A percentile compares a stretch with the other conserved stretches of the same genome.
phyloP scores from a whole-genome alignment of 2,888 invertebrate genomes.

The Ceraclea dissimilis region DNA sequence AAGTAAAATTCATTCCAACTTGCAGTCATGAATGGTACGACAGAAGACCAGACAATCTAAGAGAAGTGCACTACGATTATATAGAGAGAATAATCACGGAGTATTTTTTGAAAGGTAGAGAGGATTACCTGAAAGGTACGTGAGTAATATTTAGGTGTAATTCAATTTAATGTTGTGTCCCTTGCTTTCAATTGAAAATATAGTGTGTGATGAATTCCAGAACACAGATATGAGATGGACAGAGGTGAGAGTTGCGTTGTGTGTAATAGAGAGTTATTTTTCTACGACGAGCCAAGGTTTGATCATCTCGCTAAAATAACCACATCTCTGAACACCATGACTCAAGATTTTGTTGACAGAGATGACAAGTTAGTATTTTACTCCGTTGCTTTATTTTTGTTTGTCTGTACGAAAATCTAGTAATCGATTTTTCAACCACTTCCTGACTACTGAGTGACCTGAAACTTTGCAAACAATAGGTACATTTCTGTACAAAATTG shows the following conservation, averaged over 20 bases:
- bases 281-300: conserved; percentile 52
- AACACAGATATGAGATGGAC: conserved; percentile 38
- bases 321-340: conserved; percentile 45
- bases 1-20: too few relatives aligned
- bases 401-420: too few relatives aligned
- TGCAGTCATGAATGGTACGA: conserved; percentile 54
- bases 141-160: not conserved
- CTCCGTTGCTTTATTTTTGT: not conserved
- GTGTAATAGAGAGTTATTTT: conserved; percentile 36
- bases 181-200: too few relatives aligned
- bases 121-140: conserved; percentile 61
- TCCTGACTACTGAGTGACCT: too few relatives aligned
- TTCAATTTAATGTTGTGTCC: too few relatives aligned
- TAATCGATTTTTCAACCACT: too few relatives aligned
- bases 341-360: conserved; percentile 51
- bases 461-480: too few relatives aligned
- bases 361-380: conserved; percentile 40
- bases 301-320: conserved; percentile 61
- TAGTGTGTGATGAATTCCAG: conserved; percentile 24
- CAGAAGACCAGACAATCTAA: conserved; percentile 59
- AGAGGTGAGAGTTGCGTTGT: conserved; percentile 36
- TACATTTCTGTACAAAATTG: too few relatives aligned
- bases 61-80: conserved; percentile 47
- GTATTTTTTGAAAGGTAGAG: conserved; percentile 56
- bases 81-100: conserved; percentile 48